Percentiles rank a stretch among this genome's conserved stretches.
Conservation (phyloP, 2,888 invertebrate genomes). For the Norana najaformis region DNA sequence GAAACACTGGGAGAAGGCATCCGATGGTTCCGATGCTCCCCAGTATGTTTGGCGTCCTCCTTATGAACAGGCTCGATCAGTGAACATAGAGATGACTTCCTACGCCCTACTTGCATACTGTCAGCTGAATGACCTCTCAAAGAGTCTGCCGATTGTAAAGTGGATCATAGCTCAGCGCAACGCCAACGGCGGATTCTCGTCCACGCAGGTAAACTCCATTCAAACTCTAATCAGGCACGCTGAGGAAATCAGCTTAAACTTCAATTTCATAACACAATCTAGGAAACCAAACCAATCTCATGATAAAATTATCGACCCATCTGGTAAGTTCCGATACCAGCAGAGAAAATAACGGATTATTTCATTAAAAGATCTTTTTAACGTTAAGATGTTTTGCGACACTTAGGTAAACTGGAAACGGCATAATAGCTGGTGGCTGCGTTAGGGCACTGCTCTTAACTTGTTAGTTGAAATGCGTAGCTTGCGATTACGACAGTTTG, state of each 20-base stretch:
- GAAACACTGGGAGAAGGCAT: conserved; percentile 51
- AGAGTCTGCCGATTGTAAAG: conserved; percentile 53
- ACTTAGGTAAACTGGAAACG: no score
- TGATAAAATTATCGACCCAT: not conserved
- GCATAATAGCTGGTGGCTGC: no score
- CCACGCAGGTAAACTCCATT: conserved; percentile 57
- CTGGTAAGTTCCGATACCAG: no score
- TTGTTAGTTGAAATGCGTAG: no score
- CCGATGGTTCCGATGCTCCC: conserved; percentile 17
- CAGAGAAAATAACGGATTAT: no score
- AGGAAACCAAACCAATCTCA: not conserved
- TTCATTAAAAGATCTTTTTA: no score
- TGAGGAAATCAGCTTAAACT: no score
- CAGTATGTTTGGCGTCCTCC: conserved; percentile 28
- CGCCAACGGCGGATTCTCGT: conserved; percentile 59
- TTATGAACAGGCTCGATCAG: conserved; percentile 49
- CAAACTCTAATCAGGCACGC: not conserved
- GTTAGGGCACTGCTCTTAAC: no score
- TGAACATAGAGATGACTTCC: conserved; percentile 59
- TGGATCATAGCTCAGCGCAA: conserved; percentile 59
- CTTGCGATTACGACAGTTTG: no score
- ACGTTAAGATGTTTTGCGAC: no score
- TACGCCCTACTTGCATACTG: conserved; percentile 58
- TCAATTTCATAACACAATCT: no score
- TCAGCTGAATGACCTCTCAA: not conserved